Evolutionary conservation across 2,888 invertebrate genomes (phyloP).

Genomic region (Eupeodes luniger): DNA sequence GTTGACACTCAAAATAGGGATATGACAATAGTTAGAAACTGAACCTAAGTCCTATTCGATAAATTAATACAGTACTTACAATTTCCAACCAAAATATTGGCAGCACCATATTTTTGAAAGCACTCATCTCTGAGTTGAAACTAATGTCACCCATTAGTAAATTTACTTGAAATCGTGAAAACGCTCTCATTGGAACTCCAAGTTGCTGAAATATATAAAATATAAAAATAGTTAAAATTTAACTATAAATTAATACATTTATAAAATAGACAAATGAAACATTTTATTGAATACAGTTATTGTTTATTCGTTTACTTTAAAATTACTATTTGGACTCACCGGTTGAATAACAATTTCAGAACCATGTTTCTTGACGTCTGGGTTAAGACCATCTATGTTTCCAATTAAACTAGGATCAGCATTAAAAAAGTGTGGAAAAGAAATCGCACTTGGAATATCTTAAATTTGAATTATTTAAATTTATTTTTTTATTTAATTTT

Average conservation of each 20-base stretch:
- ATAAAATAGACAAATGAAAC: no score
- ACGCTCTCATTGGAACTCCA: constrained; percentile 88
- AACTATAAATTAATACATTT: no score
- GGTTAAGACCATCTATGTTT: constrained; percentile 87
- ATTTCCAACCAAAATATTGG: constrained; percentile 91
- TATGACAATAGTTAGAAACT: no score
- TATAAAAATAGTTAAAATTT: not conserved
- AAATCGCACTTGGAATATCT: constrained; percentile 91
- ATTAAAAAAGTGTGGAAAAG: constrained; percentile 89
- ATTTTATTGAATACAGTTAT: no score
- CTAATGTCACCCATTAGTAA: constrained; percentile 87
- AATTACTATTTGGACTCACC: constrained; percentile 83
- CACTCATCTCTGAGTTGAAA: constrained; percentile 86
- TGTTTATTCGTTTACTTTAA: not conserved
- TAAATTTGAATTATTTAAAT: constrained; percentile 60
- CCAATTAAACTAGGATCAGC: constrained; percentile 86
- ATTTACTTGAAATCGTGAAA: constrained; percentile 90
- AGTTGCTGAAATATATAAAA: constrained; percentile 85
- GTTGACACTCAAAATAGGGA: no score
- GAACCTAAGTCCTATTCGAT: no score
- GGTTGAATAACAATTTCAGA: constrained; percentile 89
- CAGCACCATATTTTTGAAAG: constrained; percentile 87
- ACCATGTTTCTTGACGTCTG: constrained; percentile 85
- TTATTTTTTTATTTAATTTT: not conserved
- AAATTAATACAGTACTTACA: constrained; percentile 83